Conservation (phyloP, 2,797 vertebrate genomes). For the Sitta carolinensis region DNA sequence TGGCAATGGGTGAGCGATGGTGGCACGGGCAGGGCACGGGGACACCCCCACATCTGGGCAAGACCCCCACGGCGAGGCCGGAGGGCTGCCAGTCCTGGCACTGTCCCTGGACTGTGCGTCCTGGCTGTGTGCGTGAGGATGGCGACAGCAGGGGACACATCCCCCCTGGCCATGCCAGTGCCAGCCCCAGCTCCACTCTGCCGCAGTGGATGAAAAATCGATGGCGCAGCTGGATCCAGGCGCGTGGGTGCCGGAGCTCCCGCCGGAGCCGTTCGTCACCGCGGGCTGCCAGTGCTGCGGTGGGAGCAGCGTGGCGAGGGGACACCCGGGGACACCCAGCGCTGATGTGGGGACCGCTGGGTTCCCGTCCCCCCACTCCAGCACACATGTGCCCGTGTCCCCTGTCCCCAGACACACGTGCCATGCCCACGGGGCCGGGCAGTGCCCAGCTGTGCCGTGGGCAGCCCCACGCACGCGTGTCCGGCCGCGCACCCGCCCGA, state of each 20-base stretch:
- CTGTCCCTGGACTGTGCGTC: neutral
- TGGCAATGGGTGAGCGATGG: neutral
- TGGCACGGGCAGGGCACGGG: accelerated
- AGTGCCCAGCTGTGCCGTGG: accelerated
- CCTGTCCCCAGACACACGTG: neutral
- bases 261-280: conserved; percentile 18
- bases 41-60: no score
- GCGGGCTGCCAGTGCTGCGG: neutral
- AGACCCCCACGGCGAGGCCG: accelerated
- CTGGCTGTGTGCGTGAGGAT: accelerated
- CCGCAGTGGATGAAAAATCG: conserved; percentile 74
- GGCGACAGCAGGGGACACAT: neutral
- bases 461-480: neutral
- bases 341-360: accelerated
- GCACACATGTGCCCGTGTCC: neutral
- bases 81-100: neutral
- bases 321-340: neutral
- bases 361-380: accelerated
- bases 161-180: accelerated
- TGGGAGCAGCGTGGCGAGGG: accelerated
- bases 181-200: conserved; percentile 4
- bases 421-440: neutral
- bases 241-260: conserved; percentile 26
- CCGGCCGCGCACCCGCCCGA: neutral
- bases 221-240: conserved; percentile 70